Conservation (phyloP, 2,113 vertebrate species). For the Andinoacara biseriatus region DNA sequence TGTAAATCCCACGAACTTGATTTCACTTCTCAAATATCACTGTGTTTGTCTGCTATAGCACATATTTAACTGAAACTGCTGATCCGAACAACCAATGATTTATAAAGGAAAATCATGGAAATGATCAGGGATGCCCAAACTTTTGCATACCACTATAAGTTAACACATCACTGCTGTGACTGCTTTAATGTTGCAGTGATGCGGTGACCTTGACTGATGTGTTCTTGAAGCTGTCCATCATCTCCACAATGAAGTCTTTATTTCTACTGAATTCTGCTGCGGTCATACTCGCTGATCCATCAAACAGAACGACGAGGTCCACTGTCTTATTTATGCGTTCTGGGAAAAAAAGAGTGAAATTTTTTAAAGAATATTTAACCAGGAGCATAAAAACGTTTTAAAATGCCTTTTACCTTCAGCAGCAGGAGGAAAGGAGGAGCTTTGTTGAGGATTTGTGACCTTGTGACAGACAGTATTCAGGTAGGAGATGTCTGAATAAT, state of each 20-base stretch:
- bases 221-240: constrained; percentile 76
- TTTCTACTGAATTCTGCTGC: constrained; percentile 63
- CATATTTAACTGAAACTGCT: too few species aligned
- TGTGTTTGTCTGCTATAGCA: too few species aligned
- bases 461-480: not conserved
- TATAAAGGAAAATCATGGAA: too few species aligned
- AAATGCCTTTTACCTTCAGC: not conserved
- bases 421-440: not conserved
- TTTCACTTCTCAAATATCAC: too few species aligned
- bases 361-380: not conserved
- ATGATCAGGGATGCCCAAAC: too few species aligned
- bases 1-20: too few species aligned
- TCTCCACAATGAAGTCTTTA: constrained; percentile 79
- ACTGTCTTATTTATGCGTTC: constrained; percentile 80
- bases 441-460: not conserved
- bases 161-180: too few species aligned
- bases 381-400: not conserved
- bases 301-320: constrained; percentile 86
- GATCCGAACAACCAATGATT: too few species aligned
- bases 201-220: constrained; percentile 80
- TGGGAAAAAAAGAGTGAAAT: constrained; percentile 32
- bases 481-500: not conserved
- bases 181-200: not conserved
- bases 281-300: constrained; percentile 81
- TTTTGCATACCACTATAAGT: too few species aligned